phyloP scores from a whole-genome alignment of 2,797 vertebrate species.

The Sciurus carolinensis region DNA sequence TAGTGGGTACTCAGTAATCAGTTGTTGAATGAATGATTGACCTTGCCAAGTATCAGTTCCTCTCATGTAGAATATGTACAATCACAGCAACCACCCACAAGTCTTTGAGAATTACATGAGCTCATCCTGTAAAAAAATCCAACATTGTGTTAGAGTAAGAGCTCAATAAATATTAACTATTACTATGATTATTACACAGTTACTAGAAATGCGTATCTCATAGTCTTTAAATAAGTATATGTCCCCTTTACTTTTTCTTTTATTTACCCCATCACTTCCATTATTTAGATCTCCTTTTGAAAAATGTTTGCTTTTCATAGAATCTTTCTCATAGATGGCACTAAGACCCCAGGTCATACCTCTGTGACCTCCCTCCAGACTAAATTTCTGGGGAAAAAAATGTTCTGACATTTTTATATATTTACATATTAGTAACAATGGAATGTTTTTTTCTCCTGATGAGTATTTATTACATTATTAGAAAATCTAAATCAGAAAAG shows the following conservation, averaged over 20 bases:
- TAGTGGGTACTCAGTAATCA: background rate
- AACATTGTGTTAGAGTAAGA: background rate
- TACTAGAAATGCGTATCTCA: slow-evolving; percentile 29
- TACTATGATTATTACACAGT: background rate
- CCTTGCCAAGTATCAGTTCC: background rate
- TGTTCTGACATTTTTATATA: background rate
- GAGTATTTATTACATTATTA: slow-evolving; percentile 61
- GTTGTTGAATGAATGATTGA: background rate
- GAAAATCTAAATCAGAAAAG: slow-evolving; percentile 59
- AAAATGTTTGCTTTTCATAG: slow-evolving; percentile 21
- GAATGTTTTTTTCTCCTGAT: slow-evolving; percentile 40
- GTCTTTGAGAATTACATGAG: slow-evolving; percentile 37
- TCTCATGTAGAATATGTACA: background rate
- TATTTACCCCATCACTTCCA: background rate
- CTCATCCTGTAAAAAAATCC: background rate
- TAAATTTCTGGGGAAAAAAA: background rate
- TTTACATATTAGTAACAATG: slow-evolving; percentile 50
- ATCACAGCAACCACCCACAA: background rate
- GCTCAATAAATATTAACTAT: background rate
- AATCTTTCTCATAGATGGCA: background rate
- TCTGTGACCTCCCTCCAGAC: slow-evolving; percentile 52
- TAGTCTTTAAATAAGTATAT: background rate
- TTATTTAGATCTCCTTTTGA: slow-evolving; percentile 39
- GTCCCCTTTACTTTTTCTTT: slow-evolving; percentile 25
- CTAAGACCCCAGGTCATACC: slow-evolving; percentile 78